A percentile compares a stretch with the other conserved stretches of the same genome.
phyloP scores from a whole-genome alignment of 2,113 vertebrate genomes.

The Ginglymostoma cirratum region DNA sequence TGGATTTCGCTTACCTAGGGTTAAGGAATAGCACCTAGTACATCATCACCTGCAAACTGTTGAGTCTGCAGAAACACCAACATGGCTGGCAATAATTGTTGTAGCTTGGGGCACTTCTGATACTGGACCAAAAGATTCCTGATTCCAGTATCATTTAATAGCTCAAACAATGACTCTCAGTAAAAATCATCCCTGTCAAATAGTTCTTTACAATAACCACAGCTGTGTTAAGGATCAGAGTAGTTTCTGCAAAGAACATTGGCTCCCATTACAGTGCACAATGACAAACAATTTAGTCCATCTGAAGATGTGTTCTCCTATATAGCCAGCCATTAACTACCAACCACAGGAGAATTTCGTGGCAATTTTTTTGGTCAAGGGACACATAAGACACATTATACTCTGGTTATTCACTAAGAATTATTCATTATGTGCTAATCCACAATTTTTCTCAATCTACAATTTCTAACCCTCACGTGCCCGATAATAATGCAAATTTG shows the following conservation, averaged over 20 bases:
- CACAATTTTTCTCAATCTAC: background rate
- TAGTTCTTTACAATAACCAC: background rate
- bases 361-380: background rate
- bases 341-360: background rate
- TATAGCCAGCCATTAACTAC: background rate
- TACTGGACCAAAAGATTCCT: background rate
- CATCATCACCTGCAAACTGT: background rate
- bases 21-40: background rate
- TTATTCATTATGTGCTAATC: background rate
- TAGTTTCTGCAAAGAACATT: background rate
- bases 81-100: background rate
- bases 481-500: background rate
- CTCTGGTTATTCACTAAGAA: background rate
- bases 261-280: background rate
- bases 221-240: background rate
- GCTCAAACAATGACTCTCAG: background rate
- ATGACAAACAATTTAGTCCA: background rate
- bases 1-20: background rate
- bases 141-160: background rate
- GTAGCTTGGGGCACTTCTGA: background rate
- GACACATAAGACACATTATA: background rate
- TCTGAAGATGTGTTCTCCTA: background rate
- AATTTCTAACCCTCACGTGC: background rate
- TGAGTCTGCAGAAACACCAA: background rate
- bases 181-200: background rate